phyloP scores from a whole-genome alignment of 2,888 invertebrate genomes.

The Agonopterix alstromeriana region DNA sequence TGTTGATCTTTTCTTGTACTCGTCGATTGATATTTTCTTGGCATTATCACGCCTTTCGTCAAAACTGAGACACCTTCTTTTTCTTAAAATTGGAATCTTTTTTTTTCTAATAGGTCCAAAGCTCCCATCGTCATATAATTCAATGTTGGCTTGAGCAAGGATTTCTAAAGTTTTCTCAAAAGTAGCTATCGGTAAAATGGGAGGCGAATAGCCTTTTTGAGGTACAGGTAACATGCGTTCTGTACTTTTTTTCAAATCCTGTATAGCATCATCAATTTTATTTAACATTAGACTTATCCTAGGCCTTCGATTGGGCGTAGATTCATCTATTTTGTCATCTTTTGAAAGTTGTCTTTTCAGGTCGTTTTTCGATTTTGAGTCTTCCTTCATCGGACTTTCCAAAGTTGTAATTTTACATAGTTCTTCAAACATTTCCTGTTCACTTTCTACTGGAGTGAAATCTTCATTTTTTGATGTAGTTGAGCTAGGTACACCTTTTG shows the following conservation, averaged over 20 bases:
- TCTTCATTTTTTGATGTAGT: background rate
- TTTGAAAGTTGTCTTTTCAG: background rate
- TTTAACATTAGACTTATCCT: background rate
- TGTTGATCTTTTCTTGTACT: constrained; percentile 32
- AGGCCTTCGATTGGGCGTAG: background rate
- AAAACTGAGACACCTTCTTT: background rate
- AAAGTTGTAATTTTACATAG: constrained; percentile 15
- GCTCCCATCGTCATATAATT: no score
- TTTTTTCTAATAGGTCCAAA: no score
- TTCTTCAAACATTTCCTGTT: constrained; percentile 21
- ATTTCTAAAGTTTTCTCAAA: constrained; percentile 26
- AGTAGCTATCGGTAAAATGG: constrained; percentile 49
- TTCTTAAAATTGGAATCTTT: background rate
- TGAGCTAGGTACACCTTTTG: background rate
- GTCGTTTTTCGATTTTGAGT: background rate
- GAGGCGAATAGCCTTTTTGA: constrained; percentile 35
- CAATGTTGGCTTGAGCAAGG: background rate
- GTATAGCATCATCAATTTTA: background rate
- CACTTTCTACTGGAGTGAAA: constrained; percentile 6
- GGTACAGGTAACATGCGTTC: background rate
- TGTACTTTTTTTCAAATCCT: background rate
- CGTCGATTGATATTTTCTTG: constrained; percentile 39
- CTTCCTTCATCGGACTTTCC: background rate
- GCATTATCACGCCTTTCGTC: constrained; percentile 4
- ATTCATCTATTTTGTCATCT: background rate